Evolutionary conservation across 1,140 invertebrate genomes (phyloP).

Genomic region (Bombus pyrosoma): DNA sequence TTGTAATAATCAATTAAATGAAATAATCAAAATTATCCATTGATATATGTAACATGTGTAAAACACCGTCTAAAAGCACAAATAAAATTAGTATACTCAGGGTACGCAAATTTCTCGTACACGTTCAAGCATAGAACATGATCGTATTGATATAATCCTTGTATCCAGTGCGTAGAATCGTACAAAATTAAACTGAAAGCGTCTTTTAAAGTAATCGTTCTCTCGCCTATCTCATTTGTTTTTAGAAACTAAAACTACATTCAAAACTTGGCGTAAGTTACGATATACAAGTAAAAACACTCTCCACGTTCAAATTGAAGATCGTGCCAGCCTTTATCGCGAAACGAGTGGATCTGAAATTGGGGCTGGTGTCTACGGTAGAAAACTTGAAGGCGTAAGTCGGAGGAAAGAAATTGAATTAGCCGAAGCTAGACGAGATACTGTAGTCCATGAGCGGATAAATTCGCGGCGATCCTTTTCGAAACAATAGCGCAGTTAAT

Average conservation of each 20-base stretch:
- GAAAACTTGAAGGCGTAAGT: neutral
- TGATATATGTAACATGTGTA: too few species aligned
- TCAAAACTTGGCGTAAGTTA: neutral
- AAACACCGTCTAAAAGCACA: too few species aligned
- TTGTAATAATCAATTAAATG: too few species aligned
- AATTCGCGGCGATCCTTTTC: conserved; percentile 17
- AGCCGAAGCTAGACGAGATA: conserved; percentile 3
- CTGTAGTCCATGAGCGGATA: neutral
- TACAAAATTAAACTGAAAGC: too few species aligned
- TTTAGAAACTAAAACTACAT: neutral
- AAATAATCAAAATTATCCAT: too few species aligned
- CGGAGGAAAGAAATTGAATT: conserved; percentile 11
- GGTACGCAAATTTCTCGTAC: too few species aligned
- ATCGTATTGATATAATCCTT: too few species aligned
- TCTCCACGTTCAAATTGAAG: neutral
- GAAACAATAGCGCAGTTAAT: conserved; percentile 24
- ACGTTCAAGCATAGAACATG: too few species aligned
- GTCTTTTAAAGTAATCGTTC: too few species aligned
- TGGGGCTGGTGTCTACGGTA: neutral
- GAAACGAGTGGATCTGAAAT: neutral
- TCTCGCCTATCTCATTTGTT: neutral
- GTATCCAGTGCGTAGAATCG: too few species aligned
- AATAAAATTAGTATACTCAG: too few species aligned
- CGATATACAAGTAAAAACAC: neutral
- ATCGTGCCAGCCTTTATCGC: neutral